Conservation (phyloP, 2,113 vertebrate genomes). For the Sterrhoptilus dennistouni region DNA sequence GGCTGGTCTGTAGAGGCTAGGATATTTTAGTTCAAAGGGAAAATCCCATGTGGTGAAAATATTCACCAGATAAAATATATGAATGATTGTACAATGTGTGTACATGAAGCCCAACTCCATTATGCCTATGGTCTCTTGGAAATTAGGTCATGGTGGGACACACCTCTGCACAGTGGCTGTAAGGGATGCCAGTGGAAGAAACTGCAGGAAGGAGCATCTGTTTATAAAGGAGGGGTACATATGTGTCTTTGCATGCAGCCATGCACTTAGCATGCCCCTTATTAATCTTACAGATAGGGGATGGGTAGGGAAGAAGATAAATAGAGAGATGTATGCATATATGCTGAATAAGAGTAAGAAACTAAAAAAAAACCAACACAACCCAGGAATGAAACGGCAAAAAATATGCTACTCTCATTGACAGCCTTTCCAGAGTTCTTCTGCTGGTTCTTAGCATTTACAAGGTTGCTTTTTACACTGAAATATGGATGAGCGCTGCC, state of each 20-base stretch:
- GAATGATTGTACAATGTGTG: background rate
- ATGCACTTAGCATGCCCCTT: background rate
- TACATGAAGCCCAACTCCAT: background rate
- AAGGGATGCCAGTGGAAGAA: background rate
- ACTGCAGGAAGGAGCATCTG: background rate
- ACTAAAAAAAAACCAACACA: background rate
- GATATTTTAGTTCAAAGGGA: background rate
- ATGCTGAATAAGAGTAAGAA: background rate
- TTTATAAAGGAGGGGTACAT: background rate
- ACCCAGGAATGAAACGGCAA: background rate
- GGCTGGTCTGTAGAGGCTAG: background rate
- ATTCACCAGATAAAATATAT: background rate
- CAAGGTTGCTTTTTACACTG: background rate
- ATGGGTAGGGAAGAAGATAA: background rate
- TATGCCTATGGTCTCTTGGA: background rate
- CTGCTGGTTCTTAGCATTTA: background rate
- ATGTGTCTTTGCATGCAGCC: background rate
- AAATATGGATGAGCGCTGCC: background rate
- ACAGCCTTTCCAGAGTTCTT: background rate
- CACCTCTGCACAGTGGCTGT: background rate
- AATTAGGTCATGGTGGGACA: background rate
- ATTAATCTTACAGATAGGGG: background rate
- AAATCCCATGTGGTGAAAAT: background rate
- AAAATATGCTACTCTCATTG: background rate
- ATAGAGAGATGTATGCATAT: background rate